Evolutionary conservation across 2,113 vertebrate genomes (phyloP).

Genomic region (Phylloscopus trochilus): DNA sequence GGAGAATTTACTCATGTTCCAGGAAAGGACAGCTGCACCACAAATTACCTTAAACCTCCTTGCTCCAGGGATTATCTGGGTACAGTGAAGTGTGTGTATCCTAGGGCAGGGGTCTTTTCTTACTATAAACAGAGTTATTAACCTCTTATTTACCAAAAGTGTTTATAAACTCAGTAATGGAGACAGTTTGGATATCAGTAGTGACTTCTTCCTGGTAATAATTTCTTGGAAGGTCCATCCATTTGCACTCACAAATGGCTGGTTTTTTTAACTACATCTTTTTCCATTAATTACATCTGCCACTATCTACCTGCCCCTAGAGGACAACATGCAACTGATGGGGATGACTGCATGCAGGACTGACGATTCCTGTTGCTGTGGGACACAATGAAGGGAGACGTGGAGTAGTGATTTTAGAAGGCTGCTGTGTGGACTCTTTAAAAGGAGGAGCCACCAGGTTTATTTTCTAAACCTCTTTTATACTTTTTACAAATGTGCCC

Average conservation of each 20-base stretch:
- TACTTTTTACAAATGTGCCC: too few species aligned
- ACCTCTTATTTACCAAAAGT: slow-evolving; percentile 58
- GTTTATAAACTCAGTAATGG: not conserved
- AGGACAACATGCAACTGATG: not conserved
- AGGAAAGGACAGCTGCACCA: slow-evolving; percentile 87
- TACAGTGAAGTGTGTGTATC: slow-evolving; percentile 75
- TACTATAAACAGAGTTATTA: slow-evolving; percentile 67
- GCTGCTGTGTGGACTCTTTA: too few species aligned
- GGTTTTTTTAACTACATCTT: not conserved
- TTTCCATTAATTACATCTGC: not conserved
- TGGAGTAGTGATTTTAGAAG: too few species aligned
- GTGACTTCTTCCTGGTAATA: not conserved
- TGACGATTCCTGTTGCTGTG: too few species aligned
- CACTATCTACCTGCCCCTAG: not conserved
- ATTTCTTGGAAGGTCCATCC: not conserved
- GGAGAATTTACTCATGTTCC: slow-evolving; percentile 86
- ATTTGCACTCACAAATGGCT: not conserved
- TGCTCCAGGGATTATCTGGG: slow-evolving; percentile 83
- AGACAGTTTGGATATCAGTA: not conserved
- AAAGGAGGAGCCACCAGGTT: too few species aligned
- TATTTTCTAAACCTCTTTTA: too few species aligned
- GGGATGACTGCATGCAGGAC: not conserved
- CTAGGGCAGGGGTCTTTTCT: slow-evolving; percentile 58
- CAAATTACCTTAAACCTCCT: slow-evolving; percentile 87
- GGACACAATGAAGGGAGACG: too few species aligned